These are phyloP conservation scores for Amphiprion clarkii DNA, from an alignment of 2,797 vertebrate species.

Conservation along the genomic window DNA sequence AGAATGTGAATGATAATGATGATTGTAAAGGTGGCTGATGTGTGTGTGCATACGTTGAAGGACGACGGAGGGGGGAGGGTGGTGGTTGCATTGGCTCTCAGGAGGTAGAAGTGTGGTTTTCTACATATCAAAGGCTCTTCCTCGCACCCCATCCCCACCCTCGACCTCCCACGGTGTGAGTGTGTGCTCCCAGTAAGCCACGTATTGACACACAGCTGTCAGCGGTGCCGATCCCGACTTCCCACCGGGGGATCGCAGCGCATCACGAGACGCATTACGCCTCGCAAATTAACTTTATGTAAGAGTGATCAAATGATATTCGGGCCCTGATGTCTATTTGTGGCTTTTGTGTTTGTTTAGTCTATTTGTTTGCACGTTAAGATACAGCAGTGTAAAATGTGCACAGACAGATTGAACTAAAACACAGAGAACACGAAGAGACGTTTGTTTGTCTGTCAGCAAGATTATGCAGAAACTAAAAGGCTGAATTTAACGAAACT, in stretches of 20 bases:
- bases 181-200: conserved; percentile 52
- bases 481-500: too few relatives aligned
- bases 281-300: conserved; percentile 11
- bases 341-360: not conserved
- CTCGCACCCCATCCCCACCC: conserved; percentile 53
- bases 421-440: not conserved
- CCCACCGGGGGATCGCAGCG: conserved; percentile 22
- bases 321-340: not conserved
- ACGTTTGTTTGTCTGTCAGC: too few relatives aligned
- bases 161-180: conserved; percentile 63
- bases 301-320: not conserved
- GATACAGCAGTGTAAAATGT: not conserved
- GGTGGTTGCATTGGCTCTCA: conserved; percentile 41
- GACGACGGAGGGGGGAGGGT: conserved; percentile 13
- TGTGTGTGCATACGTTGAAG: conserved; percentile 31
- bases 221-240: conserved; percentile 53
- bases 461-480: too few relatives aligned
- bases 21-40: conserved; percentile 24
- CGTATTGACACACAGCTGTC: conserved; percentile 70
- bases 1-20: conserved; percentile 26
- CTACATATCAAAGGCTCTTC: conserved; percentile 80
- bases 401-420: not conserved
- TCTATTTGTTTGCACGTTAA: conserved; percentile 1
- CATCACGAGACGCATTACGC: conserved; percentile 40
- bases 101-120: conserved; percentile 62